Percentiles rank a stretch among this genome's conserved stretches.
Conservation (phyloP, 2,888 invertebrate species). For the Drosophila greeni region DNA sequence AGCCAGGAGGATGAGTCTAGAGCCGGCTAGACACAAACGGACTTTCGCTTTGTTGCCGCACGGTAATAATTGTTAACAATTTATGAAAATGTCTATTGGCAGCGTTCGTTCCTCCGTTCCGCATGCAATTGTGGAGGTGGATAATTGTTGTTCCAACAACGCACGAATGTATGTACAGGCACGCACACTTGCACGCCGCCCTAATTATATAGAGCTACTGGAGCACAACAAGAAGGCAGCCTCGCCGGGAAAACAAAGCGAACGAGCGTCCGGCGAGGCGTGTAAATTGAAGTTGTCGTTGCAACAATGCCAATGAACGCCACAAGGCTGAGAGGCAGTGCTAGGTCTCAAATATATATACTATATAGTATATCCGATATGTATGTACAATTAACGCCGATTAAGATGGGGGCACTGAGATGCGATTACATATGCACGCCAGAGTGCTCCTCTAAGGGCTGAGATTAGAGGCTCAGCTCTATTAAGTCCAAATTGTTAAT, state of each 20-base stretch:
- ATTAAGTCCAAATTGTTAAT: not conserved
- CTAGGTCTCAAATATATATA: slow-evolving; percentile 12
- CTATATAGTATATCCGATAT: not conserved
- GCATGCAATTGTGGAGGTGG: slow-evolving; percentile 40
- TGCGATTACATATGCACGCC: slow-evolving; percentile 13
- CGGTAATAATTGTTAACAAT: slow-evolving; percentile 64
- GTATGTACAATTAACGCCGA: slow-evolving; percentile 49
- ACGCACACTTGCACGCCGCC: slow-evolving; percentile 24
- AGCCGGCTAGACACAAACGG: slow-evolving; percentile 27
- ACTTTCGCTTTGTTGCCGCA: slow-evolving; percentile 49
- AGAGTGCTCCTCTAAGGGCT: slow-evolving; percentile 1
- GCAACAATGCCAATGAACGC: slow-evolving; percentile 45
- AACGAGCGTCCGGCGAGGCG: slow-evolving; percentile 47
- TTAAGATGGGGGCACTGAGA: slow-evolving; percentile 40
- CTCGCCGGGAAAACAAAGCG: slow-evolving; percentile 28
- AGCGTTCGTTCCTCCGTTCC: slow-evolving; percentile 9
- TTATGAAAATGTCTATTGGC: slow-evolving; percentile 64
- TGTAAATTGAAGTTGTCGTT: slow-evolving; percentile 55
- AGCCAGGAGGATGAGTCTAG: slow-evolving; percentile 10
- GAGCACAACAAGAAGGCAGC: slow-evolving; percentile 35
- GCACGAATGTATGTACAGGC: slow-evolving; percentile 2
- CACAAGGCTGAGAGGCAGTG: slow-evolving; percentile 8
- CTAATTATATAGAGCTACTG: slow-evolving; percentile 58
- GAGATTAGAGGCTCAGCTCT: slow-evolving; percentile 1
- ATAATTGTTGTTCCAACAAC: slow-evolving; percentile 38